Percentiles rank a stretch among this genome's conserved stretches.
Conservation (phyloP, 2,113 vertebrate species). For the Reinhardtius hippoglossoides region DNA sequence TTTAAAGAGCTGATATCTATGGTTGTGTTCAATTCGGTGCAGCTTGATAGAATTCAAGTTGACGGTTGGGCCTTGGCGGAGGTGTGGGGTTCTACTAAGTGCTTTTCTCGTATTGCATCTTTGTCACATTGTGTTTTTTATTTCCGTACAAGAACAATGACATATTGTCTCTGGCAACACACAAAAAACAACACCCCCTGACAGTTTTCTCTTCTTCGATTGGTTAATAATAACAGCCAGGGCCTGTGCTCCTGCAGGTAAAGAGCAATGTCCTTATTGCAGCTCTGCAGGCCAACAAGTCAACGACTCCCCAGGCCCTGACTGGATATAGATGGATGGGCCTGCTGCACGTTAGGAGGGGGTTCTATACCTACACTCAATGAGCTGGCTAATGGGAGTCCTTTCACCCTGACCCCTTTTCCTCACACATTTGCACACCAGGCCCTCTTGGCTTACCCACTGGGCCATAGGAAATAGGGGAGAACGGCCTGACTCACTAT, state of each 20-base stretch:
- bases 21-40: too few species aligned
- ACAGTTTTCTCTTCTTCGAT: background rate
- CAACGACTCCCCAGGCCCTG: slow-evolving; percentile 59
- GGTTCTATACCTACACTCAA: slow-evolving; percentile 69
- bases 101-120: background rate
- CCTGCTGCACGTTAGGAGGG: slow-evolving; percentile 45
- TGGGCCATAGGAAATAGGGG: slow-evolving; percentile 32
- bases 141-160: background rate
- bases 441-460: slow-evolving; percentile 60
- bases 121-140: background rate
- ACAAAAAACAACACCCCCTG: background rate
- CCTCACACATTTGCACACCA: slow-evolving; percentile 69
- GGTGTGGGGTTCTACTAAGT: too few species aligned
- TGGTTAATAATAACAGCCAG: background rate
- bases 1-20: too few species aligned
- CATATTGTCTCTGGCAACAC: background rate
- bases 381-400: slow-evolving; percentile 77
- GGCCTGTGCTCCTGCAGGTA: background rate
- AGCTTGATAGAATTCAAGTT: too few species aligned
- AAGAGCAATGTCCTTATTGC: slow-evolving; percentile 36
- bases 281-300: slow-evolving; percentile 60
- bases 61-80: too few species aligned
- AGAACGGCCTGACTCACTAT: slow-evolving; percentile 34
- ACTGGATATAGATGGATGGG: slow-evolving; percentile 68
- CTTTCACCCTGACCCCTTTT: slow-evolving; percentile 72